Base-by-base conservation (phyloP, 2,888 invertebrate species). In the Hymenopus coronatus region DNA sequence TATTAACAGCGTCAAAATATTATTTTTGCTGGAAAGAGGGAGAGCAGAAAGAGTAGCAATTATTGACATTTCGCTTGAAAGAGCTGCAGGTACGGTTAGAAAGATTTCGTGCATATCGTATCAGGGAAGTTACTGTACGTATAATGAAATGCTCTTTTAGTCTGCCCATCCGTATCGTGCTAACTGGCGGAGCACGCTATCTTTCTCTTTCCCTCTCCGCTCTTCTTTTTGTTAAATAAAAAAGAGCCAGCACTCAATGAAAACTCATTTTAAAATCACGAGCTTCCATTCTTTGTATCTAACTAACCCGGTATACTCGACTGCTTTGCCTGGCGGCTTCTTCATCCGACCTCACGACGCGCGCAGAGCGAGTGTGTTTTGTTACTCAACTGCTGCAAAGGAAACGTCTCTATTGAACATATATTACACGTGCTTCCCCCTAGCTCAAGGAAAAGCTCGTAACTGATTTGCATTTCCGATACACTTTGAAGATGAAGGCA, bases 211-310 rank as follows among this genome's bases (percentile, higher is more conserved):
- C 54, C 20, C 54, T 70, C 54, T 70, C 54, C 54, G 54, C 54
- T 81, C 81, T 25, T 86, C 86, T 86, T 81, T 86, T 27, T 70
- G 54, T 86, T 81, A 70, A 81, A 86, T 86, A 81, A 86, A 86
- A 85, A 85, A 85, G 30, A 86, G 27, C 28, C 86, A 81, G 81
- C 86, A 86, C 81, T 86, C 86, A 86, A 86, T 86, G 86, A 86
- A 86, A 86, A 86, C 86, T 86, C 86, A 86, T 86, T 86, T 86
- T 86, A 86, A 86, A 86, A 86, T 86, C 81, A 86, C 86, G 86
- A 86, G 81, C 28, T 86, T 81, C 86, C 85, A 46, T 85, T 85
- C 85, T 85, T 85, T 85, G 85, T 85, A 85, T 46, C 85, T 33
- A 27, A 85, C 85, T 46, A 85, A 85, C 54, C 54, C 54, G 54